These are phyloP conservation scores for Sebastes iracundus DNA, from an alignment of 2,797 vertebrate genomes.

Conservation along the genomic window DNA sequence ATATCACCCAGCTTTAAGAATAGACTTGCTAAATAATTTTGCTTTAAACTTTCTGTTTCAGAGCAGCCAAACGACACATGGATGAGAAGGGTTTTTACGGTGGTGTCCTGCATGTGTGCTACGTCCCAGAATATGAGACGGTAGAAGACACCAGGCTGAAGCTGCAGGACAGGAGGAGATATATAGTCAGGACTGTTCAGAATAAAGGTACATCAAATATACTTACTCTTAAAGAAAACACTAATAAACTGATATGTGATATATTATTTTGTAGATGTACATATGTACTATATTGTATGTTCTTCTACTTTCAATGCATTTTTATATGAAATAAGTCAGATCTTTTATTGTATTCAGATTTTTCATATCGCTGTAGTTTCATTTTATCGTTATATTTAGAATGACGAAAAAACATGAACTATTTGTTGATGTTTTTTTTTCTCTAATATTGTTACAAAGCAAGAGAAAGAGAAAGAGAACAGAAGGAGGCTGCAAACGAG, in stretches of 20 bases:
- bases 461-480: conserved; percentile 55
- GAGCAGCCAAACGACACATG: conserved; percentile 92
- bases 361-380: background rate
- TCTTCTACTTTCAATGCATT: background rate
- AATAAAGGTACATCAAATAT: conserved; percentile 81
- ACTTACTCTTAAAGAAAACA: background rate
- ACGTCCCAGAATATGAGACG: conserved; percentile 96
- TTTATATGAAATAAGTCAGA: background rate
- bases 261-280: no score
- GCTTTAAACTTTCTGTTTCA: conserved; percentile 58
- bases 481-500: conserved; percentile 13
- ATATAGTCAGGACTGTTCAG: conserved; percentile 83
- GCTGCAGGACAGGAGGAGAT: conserved; percentile 90
- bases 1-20: background rate
- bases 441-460: conserved; percentile 43
- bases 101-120: conserved; percentile 94
- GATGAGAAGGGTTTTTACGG: conserved; percentile 97
- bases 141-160: conserved; percentile 95
- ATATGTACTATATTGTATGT: background rate
- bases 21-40: background rate
- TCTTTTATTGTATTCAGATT: background rate
- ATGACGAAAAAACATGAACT: background rate
- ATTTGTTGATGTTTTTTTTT: background rate
- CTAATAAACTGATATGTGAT: background rate
- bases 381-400: background rate